Percentiles rank a stretch among this genome's conserved stretches.
These are phyloP conservation scores for Isurus oxyrinchus DNA, from an alignment of 2,113 vertebrate species.

Conservation along the genomic window DNA sequence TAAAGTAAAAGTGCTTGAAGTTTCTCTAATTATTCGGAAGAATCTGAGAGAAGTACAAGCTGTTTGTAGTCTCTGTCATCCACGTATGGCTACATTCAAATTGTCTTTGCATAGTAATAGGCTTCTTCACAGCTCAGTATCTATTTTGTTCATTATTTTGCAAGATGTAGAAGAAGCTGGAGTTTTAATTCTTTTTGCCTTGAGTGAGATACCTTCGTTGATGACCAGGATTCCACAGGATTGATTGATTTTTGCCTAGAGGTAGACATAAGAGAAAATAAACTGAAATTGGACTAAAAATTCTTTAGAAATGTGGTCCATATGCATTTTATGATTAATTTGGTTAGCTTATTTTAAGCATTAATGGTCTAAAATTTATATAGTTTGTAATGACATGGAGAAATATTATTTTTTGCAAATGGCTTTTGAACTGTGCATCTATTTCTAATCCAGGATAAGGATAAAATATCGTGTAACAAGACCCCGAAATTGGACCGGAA, in stretches of 20 bases:
- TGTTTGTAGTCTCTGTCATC: neutral
- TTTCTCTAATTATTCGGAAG: neutral
- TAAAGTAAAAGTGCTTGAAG: too few species aligned
- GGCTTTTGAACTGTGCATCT: neutral
- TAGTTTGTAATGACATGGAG: neutral
- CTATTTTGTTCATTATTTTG: neutral
- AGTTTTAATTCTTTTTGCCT: neutral
- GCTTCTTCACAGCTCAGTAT: neutral
- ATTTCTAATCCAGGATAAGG: conserved; percentile 74
- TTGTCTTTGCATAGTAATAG: neutral
- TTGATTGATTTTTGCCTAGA: neutral
- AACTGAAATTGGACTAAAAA: neutral
- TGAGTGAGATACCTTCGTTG: neutral
- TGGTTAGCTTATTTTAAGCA: neutral
- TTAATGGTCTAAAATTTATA: neutral
- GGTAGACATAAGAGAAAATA: neutral
- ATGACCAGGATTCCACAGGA: neutral
- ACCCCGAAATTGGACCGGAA: conserved; percentile 94
- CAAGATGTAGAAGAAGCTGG: neutral
- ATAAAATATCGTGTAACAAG: conserved; percentile 97
- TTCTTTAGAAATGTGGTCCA: neutral
- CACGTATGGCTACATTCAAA: neutral
- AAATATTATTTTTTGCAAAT: neutral
- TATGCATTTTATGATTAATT: neutral
- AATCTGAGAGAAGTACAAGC: neutral